Evolutionary conservation across 2,113 vertebrate species (phyloP).

Genomic region (Trogon surrucura): DNA sequence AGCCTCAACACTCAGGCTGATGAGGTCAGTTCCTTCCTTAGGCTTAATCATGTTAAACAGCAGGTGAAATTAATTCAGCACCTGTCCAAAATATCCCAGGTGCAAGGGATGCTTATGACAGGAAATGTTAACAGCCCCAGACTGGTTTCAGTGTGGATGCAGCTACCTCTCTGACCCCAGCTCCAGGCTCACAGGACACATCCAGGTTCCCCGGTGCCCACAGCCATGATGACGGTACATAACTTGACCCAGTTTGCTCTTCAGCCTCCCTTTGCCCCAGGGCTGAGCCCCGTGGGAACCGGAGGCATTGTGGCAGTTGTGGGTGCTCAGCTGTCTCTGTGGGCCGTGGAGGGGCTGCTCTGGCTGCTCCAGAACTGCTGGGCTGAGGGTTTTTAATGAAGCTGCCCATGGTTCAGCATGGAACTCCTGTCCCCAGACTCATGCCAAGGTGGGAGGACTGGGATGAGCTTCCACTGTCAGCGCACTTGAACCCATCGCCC

Average conservation of each 20-base stretch:
- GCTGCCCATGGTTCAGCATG: not conserved
- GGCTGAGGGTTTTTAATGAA: not conserved
- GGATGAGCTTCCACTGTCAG: not conserved
- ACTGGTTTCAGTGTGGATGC: not conserved
- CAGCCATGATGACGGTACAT: not conserved
- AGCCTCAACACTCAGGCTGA: accelerated
- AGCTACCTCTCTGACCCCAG: not conserved
- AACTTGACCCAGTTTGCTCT: not conserved
- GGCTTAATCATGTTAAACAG: not conserved
- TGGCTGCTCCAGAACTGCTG: not conserved
- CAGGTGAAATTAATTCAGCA: not conserved
- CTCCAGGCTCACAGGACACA: accelerated
- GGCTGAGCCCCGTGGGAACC: not conserved
- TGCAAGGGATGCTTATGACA: not conserved
- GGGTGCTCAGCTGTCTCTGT: not conserved
- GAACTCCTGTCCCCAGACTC: not conserved
- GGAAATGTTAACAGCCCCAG: not conserved
- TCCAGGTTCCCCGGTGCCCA: not conserved
- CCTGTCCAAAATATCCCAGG: not conserved
- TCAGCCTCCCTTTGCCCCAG: not conserved
- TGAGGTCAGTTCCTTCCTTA: not conserved
- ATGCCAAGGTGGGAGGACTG: not conserved
- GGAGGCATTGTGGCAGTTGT: not conserved
- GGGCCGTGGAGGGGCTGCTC: not conserved
- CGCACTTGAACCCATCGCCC: not conserved